Base-by-base conservation (phyloP, 2,888 invertebrate genomes). In the Noctua pronuba region DNA sequence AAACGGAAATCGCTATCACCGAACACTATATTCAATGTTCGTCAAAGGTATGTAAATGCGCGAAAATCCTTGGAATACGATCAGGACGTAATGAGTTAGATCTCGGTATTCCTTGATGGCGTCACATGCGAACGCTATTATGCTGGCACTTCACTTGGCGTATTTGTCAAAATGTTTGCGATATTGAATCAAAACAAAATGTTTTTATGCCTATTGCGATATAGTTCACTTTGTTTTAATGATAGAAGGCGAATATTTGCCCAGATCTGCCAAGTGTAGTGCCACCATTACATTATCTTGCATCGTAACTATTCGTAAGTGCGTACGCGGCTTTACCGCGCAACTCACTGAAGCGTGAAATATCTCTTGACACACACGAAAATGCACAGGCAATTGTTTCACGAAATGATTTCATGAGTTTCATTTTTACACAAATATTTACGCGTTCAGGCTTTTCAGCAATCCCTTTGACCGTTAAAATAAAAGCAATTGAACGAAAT, bases 331-430 rank as follows among this genome's bases (percentile, higher is more conserved):
- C 64, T 55, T 73, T 52, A 66, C 49, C 62, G 10, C 44, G 18
- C 5, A 73, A 73, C 31, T 67, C 65, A 65, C 28, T 75, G 67
- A 62, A 71, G 67, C 62, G 64, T 21, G 28, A 73, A 81, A 71
- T 73, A 85, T 85, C 52, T 65, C 70, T 49, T 68, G 60, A 66
- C 73, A 55, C 38, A 52, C 41, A 28, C 16, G 58, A 69, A 80
- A 83, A 80, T 76, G n/a, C 69, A 67, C 35, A n/a, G 55, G 46
- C 68, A 78, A 75, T 75, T 84, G 55, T 73, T 78, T 73, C 46
- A 55, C 60, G 2, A 46, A 83, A 77, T 75, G 5, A 75, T 78
- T 65, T n/a, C 58, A 52, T 21, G 18, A 62, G 44, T 69, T 68
- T 38, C 0, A 55, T 60, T 64, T 71, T 66, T 55, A 58, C n/a